A percentile compares a stretch with the other conserved stretches of the same genome.
phyloP scores from a whole-genome alignment of 2,888 invertebrate species.

The Nebria brevicollis region DNA sequence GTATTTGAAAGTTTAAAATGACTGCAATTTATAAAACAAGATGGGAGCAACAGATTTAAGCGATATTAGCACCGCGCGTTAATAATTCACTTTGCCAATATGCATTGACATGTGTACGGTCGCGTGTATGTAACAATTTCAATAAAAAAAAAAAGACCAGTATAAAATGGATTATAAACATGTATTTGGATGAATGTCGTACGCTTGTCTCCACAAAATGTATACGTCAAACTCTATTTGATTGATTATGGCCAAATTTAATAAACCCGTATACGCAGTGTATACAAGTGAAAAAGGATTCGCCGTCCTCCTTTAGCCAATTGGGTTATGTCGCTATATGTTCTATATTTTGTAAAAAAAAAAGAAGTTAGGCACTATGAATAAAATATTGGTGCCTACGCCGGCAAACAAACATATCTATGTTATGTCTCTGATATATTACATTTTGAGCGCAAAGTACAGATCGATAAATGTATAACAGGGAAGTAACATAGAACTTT shows the following conservation, averaged over 20 bases:
- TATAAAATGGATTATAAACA: neutral
- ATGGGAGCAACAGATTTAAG: too few species aligned
- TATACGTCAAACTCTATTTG: neutral
- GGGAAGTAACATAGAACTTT: neutral
- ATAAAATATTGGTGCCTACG: neutral
- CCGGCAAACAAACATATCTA: neutral
- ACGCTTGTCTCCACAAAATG: neutral
- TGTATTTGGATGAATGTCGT: neutral
- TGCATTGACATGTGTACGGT: too few species aligned
- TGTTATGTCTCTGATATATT: neutral
- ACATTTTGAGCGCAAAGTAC: neutral
- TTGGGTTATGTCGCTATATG: neutral
- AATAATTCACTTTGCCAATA: too few species aligned
- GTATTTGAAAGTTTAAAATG: too few species aligned
- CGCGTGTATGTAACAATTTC: too few species aligned
- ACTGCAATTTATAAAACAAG: too few species aligned
- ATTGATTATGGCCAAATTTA: conserved; percentile 1
- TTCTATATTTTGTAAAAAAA: neutral
- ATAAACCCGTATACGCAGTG: neutral
- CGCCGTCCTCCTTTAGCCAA: neutral
- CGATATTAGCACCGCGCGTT: too few species aligned
- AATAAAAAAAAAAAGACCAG: neutral
- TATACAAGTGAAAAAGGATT: neutral
- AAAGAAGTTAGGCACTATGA: neutral
- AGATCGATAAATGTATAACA: neutral